Evolutionary conservation across 2,888 invertebrate genomes (phyloP), one percentile per base, ranked within the genome.

Genomic region (Brenthis hecate): DNA sequence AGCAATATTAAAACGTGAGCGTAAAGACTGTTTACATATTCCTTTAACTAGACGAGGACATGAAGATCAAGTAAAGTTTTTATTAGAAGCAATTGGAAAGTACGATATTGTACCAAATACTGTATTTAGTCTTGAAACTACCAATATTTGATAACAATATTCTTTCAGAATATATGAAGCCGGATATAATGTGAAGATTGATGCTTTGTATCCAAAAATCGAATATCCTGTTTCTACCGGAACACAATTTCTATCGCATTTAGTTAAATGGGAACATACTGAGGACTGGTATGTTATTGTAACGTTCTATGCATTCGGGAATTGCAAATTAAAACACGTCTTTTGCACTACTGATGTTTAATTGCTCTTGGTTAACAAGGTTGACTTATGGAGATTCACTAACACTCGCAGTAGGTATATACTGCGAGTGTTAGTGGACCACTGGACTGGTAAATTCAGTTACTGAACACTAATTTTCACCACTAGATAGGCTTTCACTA

Each of bases 181-280:
- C 71, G 98, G 98, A 1, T 85, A 95, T 32, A 94, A 96, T 72
- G 93, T 96, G 0, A 93, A 95, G 74, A 83, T 97, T 13, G 89
- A 95, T 8, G 94, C 94, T 19, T 84, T 98, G 0, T 98, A 97
- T 82, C 96, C 97, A 0, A 84, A 92, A 63, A 89, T 97, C 0
- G 80, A 94, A 57, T 97, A 95, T 78, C 98, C 98, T 0, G 98
- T 98, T 0, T 95, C 97, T 1, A 93, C 95, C 8, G 96, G 96
- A 36, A 98, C 98, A 0, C 95, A 96, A 0, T 95, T 96, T 92
- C 93, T 98, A 56, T 95, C 97, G 0, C 95, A 97, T 4, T 86
- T 96, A 16, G 94, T 98, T 14, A 94, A 94, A 74, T 98, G 98
- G 98, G 96, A 97, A 72, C 98, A 98, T 77, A 86, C 89, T 4